phyloP scores from a whole-genome alignment of 37 sponge, comb jelly and placozoan genomes.

The Mnemiopsis leidyi region DNA sequence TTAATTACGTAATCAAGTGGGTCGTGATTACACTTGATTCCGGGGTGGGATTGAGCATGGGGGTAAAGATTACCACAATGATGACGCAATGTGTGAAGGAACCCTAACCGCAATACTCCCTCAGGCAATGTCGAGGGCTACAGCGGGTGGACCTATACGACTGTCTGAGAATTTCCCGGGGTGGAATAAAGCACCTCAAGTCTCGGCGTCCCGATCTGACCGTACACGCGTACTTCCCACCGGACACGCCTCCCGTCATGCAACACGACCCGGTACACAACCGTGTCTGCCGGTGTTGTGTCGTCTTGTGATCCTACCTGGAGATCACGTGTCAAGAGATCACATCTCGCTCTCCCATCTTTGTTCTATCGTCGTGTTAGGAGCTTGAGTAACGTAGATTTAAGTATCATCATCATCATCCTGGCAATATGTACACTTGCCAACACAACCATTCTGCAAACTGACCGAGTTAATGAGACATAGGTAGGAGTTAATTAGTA shows the following conservation, averaged over 20 bases:
- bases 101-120: background rate
- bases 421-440: no score
- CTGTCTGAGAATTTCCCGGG: slow-evolving; percentile 14
- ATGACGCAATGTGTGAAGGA: no score
- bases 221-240: slow-evolving; percentile 45
- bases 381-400: no score
- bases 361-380: no score
- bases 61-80: no score
- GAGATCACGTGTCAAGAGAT: no score
- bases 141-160: slow-evolving; percentile 23
- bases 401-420: no score
- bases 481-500: background rate
- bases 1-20: no score
- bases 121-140: background rate
- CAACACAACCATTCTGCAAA: no score
- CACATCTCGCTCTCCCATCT: no score
- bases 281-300: slow-evolving; percentile 17
- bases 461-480: background rate
- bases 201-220: slow-evolving; percentile 11
- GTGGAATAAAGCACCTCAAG: slow-evolving; percentile 33
- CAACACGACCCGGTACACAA: slow-evolving; percentile 49
- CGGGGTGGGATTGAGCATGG: no score
- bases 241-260: slow-evolving; percentile 50
- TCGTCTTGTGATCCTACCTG: background rate
- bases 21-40: no score